Conservation (phyloP, 92 coral and sea anemone genomes). For the Umimayanthus chanpuru region DNA sequence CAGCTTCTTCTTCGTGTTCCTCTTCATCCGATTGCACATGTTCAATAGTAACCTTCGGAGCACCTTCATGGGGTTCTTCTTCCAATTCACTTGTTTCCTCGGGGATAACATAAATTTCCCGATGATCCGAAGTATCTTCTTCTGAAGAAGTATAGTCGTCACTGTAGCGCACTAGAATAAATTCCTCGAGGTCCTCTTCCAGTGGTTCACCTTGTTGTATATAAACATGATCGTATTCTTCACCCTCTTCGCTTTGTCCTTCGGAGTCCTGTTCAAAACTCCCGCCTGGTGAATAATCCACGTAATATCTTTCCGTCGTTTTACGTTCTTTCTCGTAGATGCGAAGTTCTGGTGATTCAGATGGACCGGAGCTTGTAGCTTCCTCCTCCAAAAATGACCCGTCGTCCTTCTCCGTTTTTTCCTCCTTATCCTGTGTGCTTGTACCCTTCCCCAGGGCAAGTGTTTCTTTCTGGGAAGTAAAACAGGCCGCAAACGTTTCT, state of each 20-base stretch:
- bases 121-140: slow-evolving; percentile 78
- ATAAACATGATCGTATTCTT: slow-evolving; percentile 67
- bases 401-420: background rate
- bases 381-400: slow-evolving; percentile 19
- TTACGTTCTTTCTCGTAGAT: slow-evolving; percentile 49
- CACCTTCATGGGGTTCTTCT: slow-evolving; percentile 48
- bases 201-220: slow-evolving; percentile 78
- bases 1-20: slow-evolving; percentile 65
- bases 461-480: slow-evolving; percentile 22
- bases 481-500: background rate
- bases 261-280: slow-evolving; percentile 66
- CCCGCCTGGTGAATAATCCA: slow-evolving; percentile 79
- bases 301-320: slow-evolving; percentile 70
- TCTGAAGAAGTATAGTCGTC: slow-evolving; percentile 67
- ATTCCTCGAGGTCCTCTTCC: slow-evolving; percentile 85
- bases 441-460: background rate
- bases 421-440: background rate
- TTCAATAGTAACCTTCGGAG: slow-evolving; percentile 32
- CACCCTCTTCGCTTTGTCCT: slow-evolving; percentile 65
- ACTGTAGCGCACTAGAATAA: slow-evolving; percentile 78
- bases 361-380: background rate
- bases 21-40: slow-evolving; percentile 42
- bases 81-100: slow-evolving; percentile 71
- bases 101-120: slow-evolving; percentile 87
- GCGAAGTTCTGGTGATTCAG: slow-evolving; percentile 36